These are phyloP conservation scores for Acrobasis consociella DNA, from an alignment of 2,888 invertebrate species.

Conservation along the genomic window DNA sequence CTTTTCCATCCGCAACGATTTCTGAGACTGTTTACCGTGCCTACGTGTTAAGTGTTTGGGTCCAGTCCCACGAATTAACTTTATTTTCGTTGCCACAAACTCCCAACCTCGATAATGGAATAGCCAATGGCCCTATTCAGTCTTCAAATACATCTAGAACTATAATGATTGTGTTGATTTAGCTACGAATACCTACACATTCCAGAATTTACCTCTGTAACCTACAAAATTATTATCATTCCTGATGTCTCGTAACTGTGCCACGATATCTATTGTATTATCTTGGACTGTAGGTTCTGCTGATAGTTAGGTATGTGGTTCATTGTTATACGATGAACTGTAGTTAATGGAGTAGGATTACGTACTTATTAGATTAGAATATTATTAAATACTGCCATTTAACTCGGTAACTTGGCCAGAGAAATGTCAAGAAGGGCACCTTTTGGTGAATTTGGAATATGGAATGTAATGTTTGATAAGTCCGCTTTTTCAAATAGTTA, in stretches of 20 bases:
- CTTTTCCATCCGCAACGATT: conserved; percentile 48
- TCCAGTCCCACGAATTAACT: conserved; percentile 54
- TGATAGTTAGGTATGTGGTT: not conserved
- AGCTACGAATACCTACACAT: conserved; percentile 46
- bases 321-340: conserved; percentile 18
- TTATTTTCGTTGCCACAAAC: conserved; percentile 49
- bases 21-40: conserved; percentile 57
- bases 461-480: too few species aligned
- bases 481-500: too few species aligned
- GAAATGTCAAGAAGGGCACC: too few species aligned
- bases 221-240: conserved; percentile 66
- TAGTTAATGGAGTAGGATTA: conserved; percentile 32
- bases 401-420: too few species aligned
- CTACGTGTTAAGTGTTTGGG: conserved; percentile 58
- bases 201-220: conserved; percentile 57
- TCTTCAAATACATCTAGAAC: not conserved
- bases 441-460: too few species aligned
- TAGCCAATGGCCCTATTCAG: not conserved
- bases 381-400: too few species aligned
- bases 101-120: conserved; percentile 31
- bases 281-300: conserved; percentile 5
- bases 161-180: conserved; percentile 22
- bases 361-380: not conserved
- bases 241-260: conserved; percentile 34
- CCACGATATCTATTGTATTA: conserved; percentile 16